Percentiles rank a stretch among this genome's conserved stretches.
Evolutionary conservation across 2,888 invertebrate genomes (phyloP).

Genomic region (Harmothoe impar): DNA sequence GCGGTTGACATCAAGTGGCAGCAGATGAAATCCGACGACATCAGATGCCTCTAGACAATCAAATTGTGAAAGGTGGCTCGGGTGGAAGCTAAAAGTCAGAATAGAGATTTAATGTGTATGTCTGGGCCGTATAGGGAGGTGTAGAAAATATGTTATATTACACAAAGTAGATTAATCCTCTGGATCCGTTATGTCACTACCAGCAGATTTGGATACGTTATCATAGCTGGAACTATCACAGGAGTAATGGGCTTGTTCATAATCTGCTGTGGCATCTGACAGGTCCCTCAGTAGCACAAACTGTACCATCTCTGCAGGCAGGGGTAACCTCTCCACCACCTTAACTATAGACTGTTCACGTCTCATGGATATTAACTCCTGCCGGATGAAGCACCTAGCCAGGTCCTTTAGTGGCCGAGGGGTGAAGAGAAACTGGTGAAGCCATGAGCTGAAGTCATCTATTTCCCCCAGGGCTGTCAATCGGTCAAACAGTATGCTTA

Average conservation of each 20-base stretch:
- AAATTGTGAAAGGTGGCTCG: too few species aligned
- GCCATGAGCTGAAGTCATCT: slow-evolving; percentile 40
- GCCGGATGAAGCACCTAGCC: neutral
- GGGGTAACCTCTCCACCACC: neutral
- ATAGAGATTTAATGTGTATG: too few species aligned
- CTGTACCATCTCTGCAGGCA: neutral
- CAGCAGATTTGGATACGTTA: slow-evolving; percentile 22
- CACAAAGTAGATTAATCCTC: slow-evolving; percentile 15
- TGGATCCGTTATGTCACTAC: slow-evolving; percentile 36
- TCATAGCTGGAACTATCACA: slow-evolving; percentile 59
- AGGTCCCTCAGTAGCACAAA: slow-evolving; percentile 20
- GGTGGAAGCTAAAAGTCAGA: too few species aligned
- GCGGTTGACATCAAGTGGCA: too few species aligned
- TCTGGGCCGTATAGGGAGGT: too few species aligned
- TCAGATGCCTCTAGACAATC: too few species aligned
- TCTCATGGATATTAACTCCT: neutral
- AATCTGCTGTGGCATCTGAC: neutral
- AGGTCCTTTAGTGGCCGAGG: slow-evolving; percentile 24
- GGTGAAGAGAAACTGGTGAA: slow-evolving; percentile 41
- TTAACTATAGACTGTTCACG: neutral
- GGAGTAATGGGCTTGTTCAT: slow-evolving; percentile 37
- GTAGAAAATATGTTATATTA: too few species aligned
- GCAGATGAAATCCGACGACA: too few species aligned
- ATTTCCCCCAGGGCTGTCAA: slow-evolving; percentile 23
- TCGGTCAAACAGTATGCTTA: slow-evolving; percentile 10